Evolutionary conservation across 2,797 vertebrate species (phyloP).

Genomic region (Siniperca undulata): DNA sequence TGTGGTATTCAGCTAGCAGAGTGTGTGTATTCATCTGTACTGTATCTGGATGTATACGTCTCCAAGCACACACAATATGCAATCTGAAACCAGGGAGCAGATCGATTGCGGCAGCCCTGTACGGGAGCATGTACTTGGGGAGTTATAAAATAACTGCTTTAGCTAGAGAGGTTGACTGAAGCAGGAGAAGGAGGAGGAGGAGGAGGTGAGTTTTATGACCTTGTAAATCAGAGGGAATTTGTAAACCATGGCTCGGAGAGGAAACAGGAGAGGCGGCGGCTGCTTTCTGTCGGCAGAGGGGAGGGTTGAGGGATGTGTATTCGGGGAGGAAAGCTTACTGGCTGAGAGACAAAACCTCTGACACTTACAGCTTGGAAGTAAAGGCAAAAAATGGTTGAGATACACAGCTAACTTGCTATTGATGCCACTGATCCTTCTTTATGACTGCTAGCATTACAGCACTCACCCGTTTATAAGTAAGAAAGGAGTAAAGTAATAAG

Average conservation of each 20-base stretch:
- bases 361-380: background rate
- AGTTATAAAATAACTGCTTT: slow-evolving; percentile 67
- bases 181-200: slow-evolving; percentile 48
- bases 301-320: slow-evolving; percentile 43
- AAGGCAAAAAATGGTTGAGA: background rate
- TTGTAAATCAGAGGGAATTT: slow-evolving; percentile 81
- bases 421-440: background rate
- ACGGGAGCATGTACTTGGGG: slow-evolving; percentile 38
- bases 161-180: slow-evolving; percentile 66
- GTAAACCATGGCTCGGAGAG: slow-evolving; percentile 68
- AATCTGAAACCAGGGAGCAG: slow-evolving; percentile 33
- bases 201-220: slow-evolving; percentile 71
- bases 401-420: background rate
- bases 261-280: slow-evolving; percentile 60
- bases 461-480: background rate
- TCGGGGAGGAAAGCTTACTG: slow-evolving; percentile 31
- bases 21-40: background rate
- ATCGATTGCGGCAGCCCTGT: slow-evolving; percentile 47
- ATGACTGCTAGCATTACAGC: background rate
- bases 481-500: background rate
- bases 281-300: slow-evolving; percentile 36
- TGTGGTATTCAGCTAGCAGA: background rate
- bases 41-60: background rate
- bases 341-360: background rate
- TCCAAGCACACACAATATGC: slow-evolving; percentile 7